phyloP scores from a whole-genome alignment of 2,797 vertebrate genomes.

The Fratercula arctica region DNA sequence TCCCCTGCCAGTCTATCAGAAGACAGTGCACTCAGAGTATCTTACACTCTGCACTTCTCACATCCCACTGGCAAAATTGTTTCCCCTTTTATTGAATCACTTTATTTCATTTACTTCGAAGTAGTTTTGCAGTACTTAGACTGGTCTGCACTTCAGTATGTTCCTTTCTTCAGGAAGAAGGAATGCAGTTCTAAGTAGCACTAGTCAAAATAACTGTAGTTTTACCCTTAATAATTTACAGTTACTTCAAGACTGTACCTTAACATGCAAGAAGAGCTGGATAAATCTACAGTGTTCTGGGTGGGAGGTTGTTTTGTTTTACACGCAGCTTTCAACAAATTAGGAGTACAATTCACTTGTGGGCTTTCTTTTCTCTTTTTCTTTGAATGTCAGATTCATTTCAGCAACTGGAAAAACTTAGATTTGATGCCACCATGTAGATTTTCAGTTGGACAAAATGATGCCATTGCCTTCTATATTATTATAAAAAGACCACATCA shows the following conservation, averaged over 20 bases:
- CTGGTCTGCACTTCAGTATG: neutral
- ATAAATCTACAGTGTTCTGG: neutral
- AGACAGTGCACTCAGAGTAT: neutral
- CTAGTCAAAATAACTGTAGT: neutral
- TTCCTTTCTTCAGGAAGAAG: neutral
- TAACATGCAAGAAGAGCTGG: neutral
- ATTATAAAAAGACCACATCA: slow-evolving; percentile 68
- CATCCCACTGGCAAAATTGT: neutral
- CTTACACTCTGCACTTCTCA: neutral
- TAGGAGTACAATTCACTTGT: neutral
- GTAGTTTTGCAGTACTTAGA: neutral
- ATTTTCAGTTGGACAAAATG: slow-evolving; percentile 49
- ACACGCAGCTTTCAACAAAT: neutral
- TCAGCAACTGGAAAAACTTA: slow-evolving; percentile 42
- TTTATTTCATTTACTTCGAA: neutral
- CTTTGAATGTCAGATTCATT: neutral
- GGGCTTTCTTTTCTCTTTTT: neutral
- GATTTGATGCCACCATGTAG: neutral
- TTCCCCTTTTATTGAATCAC: neutral
- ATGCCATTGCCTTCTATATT: slow-evolving; percentile 41
- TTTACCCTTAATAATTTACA: neutral
- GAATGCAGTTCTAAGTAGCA: neutral
- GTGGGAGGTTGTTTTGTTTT: neutral
- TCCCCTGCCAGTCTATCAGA: neutral
- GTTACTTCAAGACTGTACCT: neutral